Base-by-base conservation (phyloP, 2,797 vertebrate species). In the Sebastes hubbsi region DNA sequence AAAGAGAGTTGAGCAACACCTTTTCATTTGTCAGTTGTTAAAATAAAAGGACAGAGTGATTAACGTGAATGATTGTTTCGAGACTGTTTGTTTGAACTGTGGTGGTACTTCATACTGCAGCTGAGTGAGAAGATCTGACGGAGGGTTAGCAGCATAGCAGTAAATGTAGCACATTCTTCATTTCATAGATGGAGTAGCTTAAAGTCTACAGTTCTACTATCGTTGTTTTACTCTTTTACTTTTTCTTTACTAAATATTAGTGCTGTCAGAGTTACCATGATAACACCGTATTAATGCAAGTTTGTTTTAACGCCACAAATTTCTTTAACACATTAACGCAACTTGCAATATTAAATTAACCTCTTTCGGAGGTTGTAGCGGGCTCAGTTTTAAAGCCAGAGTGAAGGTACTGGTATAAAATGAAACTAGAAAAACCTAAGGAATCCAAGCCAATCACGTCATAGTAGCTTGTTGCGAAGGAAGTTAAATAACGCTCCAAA, bases 11-110 rank as follows among this genome's bases (percentile, higher is more conserved):
- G 64, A 68, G 36, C 30, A 46, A n/a, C 46, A 22, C 20, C 20
- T 77, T 66, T 55, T 42, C 32, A 55, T 76, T 82, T 69, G 30
- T 68, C 60, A 72, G 64, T 64, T 82, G 52, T 83, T 65, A 64
- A 80, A 80, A 87, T 79, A 68, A 84, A 85, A 66, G 49, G 60
- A 65, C 56, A 32, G 24, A 42, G 63, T 38, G 64, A 87, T 81
- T 75, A 82, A 42, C 61, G 63, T 70, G 66, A 70, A 54, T 81
- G 52, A 74, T 80, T 87, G 78, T 82, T 87, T 82, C 8, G 75
- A 77, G 82, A 63, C 36, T 11, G 77, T 82, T 61, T 36, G 16
- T 78, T 74, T 88, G 72, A 87, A 75, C 62, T 67, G 46, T 24
- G 64, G 49, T 83, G 69, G 52, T 79, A 89, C 58, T 83, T 64